Base-by-base conservation (phyloP, 2,113 vertebrate species). In the Alectura lathami region DNA sequence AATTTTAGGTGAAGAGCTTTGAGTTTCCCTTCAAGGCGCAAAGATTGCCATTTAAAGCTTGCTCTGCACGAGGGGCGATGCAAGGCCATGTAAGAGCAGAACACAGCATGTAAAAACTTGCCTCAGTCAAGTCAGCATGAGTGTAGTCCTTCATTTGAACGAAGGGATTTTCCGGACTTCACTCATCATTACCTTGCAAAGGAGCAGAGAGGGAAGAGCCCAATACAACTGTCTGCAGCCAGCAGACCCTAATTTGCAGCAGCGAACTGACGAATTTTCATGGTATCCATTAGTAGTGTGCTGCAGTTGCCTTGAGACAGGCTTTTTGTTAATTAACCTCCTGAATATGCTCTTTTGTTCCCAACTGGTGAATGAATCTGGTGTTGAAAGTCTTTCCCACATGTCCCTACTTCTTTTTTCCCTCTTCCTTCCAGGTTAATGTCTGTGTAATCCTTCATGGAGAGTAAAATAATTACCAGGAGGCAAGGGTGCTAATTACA, bases 241-340 rank as follows among this genome's bases (percentile, higher is more conserved):
- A 78, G 66, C 53, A 86, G 89, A 92, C 67, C 70, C 50, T 68
- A 1, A 2, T 1, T 1, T 16, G 89, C 67, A 93, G 78, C 63
- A 66, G 45, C 1, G 1, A 83, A 86, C 91, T 89, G 85, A 96
- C 95, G 82, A 97, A 94, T 96, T 96, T 93, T 93, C 91, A 94
- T 94, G 54, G 78, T 93, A 86, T 67, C 89, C 79, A 68, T 75
- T 89, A 91, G 84, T 24, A 92, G 63, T 54, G 95, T 93, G 82
- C 63, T 70, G 72, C 74, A 92, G 42, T 89, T 89, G 87, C 94
- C 94, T 88, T 94, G 72, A 96, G 87, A 95, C 85, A 96, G 72
- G 22, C 16, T 74, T 95, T 89, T 89, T 40, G 29, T 83, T 96
- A 95, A 95, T 95, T 91, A 88, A 75, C 54, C 74, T 79, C 74